A percentile compares a stretch with the other conserved stretches of the same genome.
These are phyloP conservation scores for Triops cancriformis DNA, from an alignment of 1,140 invertebrate genomes.

Conservation along the genomic window DNA sequence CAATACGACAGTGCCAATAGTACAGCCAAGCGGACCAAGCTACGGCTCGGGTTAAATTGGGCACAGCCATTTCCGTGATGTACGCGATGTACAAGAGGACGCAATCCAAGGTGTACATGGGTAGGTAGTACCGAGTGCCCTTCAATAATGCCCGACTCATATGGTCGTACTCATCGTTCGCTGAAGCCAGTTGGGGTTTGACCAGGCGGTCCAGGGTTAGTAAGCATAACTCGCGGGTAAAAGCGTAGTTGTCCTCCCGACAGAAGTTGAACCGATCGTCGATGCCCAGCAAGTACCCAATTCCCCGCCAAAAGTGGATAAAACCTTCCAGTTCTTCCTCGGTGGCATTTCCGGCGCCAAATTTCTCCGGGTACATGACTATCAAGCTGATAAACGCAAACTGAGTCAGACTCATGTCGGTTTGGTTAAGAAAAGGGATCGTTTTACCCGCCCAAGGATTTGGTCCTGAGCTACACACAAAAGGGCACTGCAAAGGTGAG, in stretches of 20 bases:
- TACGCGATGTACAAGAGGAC: slow-evolving; percentile 16
- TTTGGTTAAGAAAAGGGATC: slow-evolving; percentile 49
- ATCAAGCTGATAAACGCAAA: slow-evolving; percentile 77
- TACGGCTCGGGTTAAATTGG: background rate
- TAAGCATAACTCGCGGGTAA: slow-evolving; percentile 21
- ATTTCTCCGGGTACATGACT: slow-evolving; percentile 51
- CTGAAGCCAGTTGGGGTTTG: slow-evolving; percentile 15
- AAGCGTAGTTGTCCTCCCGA: slow-evolving; percentile 20
- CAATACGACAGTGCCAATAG: background rate
- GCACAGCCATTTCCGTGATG: background rate
- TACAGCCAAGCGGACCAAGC: background rate
- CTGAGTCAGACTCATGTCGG: slow-evolving; percentile 73
- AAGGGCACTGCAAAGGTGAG: too few relatives aligned
- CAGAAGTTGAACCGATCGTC: slow-evolving; percentile 60
- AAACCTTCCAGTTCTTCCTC: slow-evolving; percentile 61
- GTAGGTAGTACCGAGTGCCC: slow-evolving; percentile 22
- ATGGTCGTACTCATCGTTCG: slow-evolving; percentile 23
- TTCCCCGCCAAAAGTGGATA: slow-evolving; percentile 71
- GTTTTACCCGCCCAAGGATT: background rate
- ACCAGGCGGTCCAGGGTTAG: slow-evolving; percentile 15
- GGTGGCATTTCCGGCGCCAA: slow-evolving; percentile 50
- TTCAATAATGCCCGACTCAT: slow-evolving; percentile 25
- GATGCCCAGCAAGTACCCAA: slow-evolving; percentile 70
- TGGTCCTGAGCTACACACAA: too few relatives aligned
- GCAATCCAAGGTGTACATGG: slow-evolving; percentile 16